Conservation (phyloP, 2,888 invertebrate genomes). For the Acheta domesticus region DNA sequence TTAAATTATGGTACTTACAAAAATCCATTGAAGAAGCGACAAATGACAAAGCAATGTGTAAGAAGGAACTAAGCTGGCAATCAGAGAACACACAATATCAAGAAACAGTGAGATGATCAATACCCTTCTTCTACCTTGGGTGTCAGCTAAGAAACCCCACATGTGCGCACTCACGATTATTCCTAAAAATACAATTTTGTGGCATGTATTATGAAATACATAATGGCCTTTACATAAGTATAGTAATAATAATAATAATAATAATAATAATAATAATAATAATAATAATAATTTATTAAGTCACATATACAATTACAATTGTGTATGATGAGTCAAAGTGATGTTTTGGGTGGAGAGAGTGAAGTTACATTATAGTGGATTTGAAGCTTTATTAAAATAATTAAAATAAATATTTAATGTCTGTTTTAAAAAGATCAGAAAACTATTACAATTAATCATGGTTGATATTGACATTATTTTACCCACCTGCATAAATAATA, state of each 20-base stretch:
- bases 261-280: too few relatives aligned
- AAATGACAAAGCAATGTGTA: slow-evolving; percentile 30
- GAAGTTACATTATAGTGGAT: too few relatives aligned
- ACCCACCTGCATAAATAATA: slow-evolving; percentile 61
- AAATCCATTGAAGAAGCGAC: slow-evolving; percentile 37
- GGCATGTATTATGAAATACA: not conserved
- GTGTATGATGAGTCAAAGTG: too few relatives aligned
- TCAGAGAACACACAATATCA: slow-evolving; percentile 45
- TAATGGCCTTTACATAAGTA: too few relatives aligned
- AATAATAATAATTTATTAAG: too few relatives aligned
- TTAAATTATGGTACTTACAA: slow-evolving; percentile 34
- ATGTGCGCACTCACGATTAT: slow-evolving; percentile 36
- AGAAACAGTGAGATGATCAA: slow-evolving; percentile 45
- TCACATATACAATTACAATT: too few relatives aligned
- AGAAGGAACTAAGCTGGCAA: slow-evolving; percentile 45
- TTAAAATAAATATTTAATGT: too few relatives aligned
- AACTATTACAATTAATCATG: too few relatives aligned
- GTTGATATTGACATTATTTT: not conserved
- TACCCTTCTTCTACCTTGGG: slow-evolving; percentile 45
- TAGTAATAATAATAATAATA: too few relatives aligned
- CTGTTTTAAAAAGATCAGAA: too few relatives aligned
- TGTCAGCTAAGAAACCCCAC: slow-evolving; percentile 44
- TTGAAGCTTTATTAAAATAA: too few relatives aligned
- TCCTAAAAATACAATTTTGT: slow-evolving; percentile 30
- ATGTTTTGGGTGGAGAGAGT: too few relatives aligned